Evolutionary conservation across 2,888 invertebrate species (phyloP), one percentile per base, ranked within the genome.

Genomic region (Actias luna): DNA sequence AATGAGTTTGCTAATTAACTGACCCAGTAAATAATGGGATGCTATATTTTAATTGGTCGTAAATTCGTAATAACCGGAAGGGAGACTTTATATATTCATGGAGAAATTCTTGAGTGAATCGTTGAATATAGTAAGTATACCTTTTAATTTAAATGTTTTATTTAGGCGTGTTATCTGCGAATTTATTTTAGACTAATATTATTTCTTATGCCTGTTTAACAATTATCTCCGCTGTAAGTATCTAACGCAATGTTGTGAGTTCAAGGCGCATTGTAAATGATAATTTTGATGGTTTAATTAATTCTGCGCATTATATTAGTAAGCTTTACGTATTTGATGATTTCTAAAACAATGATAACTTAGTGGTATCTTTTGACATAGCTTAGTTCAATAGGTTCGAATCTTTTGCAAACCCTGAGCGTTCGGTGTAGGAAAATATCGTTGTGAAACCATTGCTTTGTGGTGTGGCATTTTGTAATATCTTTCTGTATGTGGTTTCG

Each of bases 1-100:
- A 74, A 71, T 66, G 71, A 69, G 68, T 63, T 57, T 60, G 62
- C 68, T 72, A 70, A 72, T 73, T 74, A 71, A 71, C 68, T 58
- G 42, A n/a, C 36, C 25, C 22, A 60, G 58, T 62, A 59, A 60
- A 62, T 65, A 60, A 65, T 60, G 50, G 57, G 29, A 18, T 60
- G 33, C 59, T 39, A 55, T 63, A 59, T 63, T 62, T 60, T 63
- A 59, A 59, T 36, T 39, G 59, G 52, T 25, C 52, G 59, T 55
- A 59, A 60, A 60, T 63, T 63, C 39, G 52, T 63, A 52, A 63
- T 63, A 25, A 58, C 58, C 39, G 39, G 52, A 59, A 59, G 63
- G 59, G 59, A 58, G 42, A 42, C 27, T 31, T 42, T 35, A 16
- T 58, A 25, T 61, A 35, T 58, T 39, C 33, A 39, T 29, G 31